Percentiles rank a stretch among this genome's conserved stretches.
phyloP scores from a whole-genome alignment of 2,888 invertebrate species.

The Lochmaea capreae region DNA sequence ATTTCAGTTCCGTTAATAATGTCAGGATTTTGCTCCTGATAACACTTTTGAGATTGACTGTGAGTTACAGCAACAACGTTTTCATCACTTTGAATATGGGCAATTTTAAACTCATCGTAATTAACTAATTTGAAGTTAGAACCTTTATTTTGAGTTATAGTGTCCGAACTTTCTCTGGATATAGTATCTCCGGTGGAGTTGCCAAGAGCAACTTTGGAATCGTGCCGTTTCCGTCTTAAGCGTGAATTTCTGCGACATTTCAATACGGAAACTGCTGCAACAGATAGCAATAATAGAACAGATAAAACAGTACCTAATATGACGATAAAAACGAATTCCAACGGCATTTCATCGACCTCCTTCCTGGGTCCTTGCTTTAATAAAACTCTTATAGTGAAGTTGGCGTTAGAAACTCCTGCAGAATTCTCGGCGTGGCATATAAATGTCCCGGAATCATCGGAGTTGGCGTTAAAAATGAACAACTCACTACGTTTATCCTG shows the following conservation, averaged over 20 bases:
- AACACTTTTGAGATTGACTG: slow-evolving; percentile 59
- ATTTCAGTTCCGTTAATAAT: slow-evolving; percentile 83
- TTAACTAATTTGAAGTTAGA: slow-evolving; percentile 52
- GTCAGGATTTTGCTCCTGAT: slow-evolving; percentile 81
- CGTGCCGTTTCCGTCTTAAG: slow-evolving; percentile 70
- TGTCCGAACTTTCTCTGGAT: slow-evolving; percentile 58
- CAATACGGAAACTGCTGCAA: slow-evolving; percentile 74
- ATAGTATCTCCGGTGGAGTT: slow-evolving; percentile 60
- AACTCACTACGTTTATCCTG: slow-evolving; percentile 82
- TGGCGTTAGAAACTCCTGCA: slow-evolving; percentile 82
- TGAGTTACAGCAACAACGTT: slow-evolving; percentile 16
- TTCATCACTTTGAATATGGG: slow-evolving; percentile 18
- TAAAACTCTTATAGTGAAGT: slow-evolving; percentile 83
- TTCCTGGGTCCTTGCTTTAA: slow-evolving; percentile 69
- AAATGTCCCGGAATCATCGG: slow-evolving; percentile 86
- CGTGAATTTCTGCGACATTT: slow-evolving; percentile 61
- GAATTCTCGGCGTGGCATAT: slow-evolving; percentile 87
- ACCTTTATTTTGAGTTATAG: slow-evolving; percentile 56
- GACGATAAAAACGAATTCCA: slow-evolving; percentile 78
- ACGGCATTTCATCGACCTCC: slow-evolving; percentile 55
- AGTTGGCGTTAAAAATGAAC: slow-evolving; percentile 79
- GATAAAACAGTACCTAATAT: slow-evolving; percentile 75
- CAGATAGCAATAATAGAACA: slow-evolving; percentile 74
- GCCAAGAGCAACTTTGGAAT: slow-evolving; percentile 65
- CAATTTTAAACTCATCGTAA: slow-evolving; percentile 51